Evolutionary conservation across 1,140 invertebrate genomes (phyloP), one percentile per base, ranked within the genome.

Genomic region (Cheumatopsyche charites): DNA sequence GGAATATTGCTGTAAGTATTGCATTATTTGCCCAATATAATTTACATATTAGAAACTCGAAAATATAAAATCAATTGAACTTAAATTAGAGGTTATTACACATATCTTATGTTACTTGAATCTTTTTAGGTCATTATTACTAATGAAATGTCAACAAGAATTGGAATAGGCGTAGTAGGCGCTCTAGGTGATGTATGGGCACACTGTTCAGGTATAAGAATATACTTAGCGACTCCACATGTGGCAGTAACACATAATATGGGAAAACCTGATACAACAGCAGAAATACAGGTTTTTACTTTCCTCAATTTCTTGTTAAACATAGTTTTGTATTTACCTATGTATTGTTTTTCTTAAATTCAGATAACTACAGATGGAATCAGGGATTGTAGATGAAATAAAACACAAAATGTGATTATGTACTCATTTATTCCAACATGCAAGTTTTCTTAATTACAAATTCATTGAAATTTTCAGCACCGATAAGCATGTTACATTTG

Each of bases 101-200:
- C n/a, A n/a, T n/a, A n/a, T n/a, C n/a, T 1, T 43, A 19, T 58
- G 7, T 58, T 58, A 7, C 17, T 11, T 19, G 21, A 19, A 11
- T 17, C 9, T n/a, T n/a, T 81, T 52, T 69, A 87, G 86, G 78
- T 87, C 1, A 78, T 87, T 1, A 41, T 87, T 15, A 85, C 85
- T 62, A 87, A 87, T 76, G 84, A 87, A 74, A 83, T 86, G 80
- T 87, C 83, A 11, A 84, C 83, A 3, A 78, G 85, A 41, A 72
- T 84, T 19, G 80, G 83, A 11, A 73, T 82, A 21, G 77, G 78
- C 0, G 79, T 80, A 0, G 73, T 78, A 0, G 82, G 81, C 0
- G 78, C 84, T 5, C 62, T 86, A n/a, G 85, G 85, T 0, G 84
- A 86, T 70, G 80, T 80, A 11, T 84, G 83, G 81, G 77, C 80